Conservation (phyloP, 2,113 vertebrate genomes). For the Orthonyx spaldingii region DNA sequence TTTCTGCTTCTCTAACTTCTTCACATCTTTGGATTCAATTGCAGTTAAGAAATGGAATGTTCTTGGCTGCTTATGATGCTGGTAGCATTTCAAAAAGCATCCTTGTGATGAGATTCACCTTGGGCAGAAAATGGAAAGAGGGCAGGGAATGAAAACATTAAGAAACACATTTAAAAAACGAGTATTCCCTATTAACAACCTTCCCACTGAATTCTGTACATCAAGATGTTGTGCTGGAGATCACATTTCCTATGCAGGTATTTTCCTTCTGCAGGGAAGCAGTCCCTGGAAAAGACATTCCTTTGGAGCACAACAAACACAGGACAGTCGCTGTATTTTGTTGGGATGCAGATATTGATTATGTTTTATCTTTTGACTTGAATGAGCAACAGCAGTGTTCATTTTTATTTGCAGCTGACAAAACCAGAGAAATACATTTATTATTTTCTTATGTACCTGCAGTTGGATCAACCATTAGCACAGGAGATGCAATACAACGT, state of each 20-base stretch:
- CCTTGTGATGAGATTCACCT: background rate
- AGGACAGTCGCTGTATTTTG: background rate
- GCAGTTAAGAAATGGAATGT: background rate
- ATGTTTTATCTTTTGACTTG: background rate
- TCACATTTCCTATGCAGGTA: background rate
- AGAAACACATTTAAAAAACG: background rate
- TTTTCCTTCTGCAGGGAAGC: background rate
- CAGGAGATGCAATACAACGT: rapidly evolving
- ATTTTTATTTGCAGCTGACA: background rate
- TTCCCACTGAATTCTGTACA: background rate
- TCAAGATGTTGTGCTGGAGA: background rate
- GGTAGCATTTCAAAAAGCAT: background rate
- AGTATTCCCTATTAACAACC: background rate
- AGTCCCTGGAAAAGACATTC: background rate
- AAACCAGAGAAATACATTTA: background rate
- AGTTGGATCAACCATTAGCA: background rate
- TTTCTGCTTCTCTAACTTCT: background rate
- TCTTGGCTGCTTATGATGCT: background rate
- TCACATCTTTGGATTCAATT: background rate
- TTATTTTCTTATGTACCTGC: background rate
- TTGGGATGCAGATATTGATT: background rate
- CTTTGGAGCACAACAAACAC: background rate
- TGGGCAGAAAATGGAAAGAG: background rate
- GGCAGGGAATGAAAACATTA: background rate
- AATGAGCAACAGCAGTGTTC: background rate